Evolutionary conservation across 2,113 vertebrate genomes (phyloP).

Genomic region (Hypanus sabinus): DNA sequence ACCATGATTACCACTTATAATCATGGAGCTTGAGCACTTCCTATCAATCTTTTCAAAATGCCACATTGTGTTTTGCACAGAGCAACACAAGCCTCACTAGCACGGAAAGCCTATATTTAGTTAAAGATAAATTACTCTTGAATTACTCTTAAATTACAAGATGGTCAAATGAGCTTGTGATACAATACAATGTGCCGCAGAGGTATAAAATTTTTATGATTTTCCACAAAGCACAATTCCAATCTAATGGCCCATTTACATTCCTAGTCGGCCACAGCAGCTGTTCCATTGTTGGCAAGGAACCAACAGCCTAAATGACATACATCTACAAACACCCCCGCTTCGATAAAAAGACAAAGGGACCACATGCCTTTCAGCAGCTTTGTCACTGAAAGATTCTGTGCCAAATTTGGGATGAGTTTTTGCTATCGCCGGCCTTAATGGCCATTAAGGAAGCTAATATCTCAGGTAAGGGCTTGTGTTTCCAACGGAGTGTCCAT

Average conservation of each 20-base stretch:
- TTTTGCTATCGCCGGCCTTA: background rate
- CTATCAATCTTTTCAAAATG: background rate
- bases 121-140: background rate
- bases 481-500: too few species aligned
- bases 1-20: background rate
- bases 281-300: background rate
- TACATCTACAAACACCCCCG: background rate
- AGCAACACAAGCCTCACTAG: background rate
- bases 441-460: too few species aligned
- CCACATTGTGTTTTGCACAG: too few species aligned
- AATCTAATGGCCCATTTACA: slow-evolving; percentile 17
- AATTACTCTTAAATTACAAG: background rate
- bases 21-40: background rate
- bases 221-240: background rate
- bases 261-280: background rate
- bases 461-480: background rate
- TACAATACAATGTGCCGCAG: background rate
- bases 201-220: background rate
- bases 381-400: background rate
- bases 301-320: background rate
- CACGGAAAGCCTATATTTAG: background rate
- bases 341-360: background rate
- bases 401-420: background rate
- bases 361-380: background rate
- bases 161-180: background rate